Conservation (phyloP, 2,888 invertebrate species). For the Ichneumon xanthorius region DNA sequence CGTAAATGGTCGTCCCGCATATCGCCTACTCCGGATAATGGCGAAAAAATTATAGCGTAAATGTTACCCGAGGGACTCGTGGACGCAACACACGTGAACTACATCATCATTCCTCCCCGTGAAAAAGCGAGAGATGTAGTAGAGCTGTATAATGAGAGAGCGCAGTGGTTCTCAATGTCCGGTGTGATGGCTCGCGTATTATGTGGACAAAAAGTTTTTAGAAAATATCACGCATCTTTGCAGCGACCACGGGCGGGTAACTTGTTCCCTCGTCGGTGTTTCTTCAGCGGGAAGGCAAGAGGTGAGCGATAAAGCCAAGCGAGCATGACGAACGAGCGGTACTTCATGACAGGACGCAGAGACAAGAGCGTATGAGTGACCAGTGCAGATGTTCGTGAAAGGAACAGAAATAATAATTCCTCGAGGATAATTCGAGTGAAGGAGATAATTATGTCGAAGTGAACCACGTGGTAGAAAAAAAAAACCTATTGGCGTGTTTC, state of each 20-base stretch:
- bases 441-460: neutral
- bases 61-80: constrained; percentile 47
- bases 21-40: constrained; percentile 38
- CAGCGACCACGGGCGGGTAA: neutral
- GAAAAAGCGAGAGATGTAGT: neutral
- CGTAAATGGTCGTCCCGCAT: constrained; percentile 18
- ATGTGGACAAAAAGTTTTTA: neutral
- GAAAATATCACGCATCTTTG: constrained; percentile 2
- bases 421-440: neutral
- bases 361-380: constrained; percentile 2
- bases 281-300: neutral
- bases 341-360: constrained; percentile 22
- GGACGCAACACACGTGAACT: constrained; percentile 43
- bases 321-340: constrained; percentile 51
- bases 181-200: neutral
- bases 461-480: too few relatives aligned
- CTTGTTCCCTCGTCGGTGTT: constrained; percentile 15
- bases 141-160: neutral
- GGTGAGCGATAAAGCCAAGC: constrained; percentile 37
- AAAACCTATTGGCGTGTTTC: too few relatives aligned
- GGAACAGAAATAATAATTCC: neutral
- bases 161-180: constrained; percentile 50
- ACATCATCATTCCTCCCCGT: constrained; percentile 36
- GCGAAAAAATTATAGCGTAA: constrained; percentile 55
- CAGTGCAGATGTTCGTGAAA: neutral